Conservation (phyloP, 2,797 vertebrate species). For the Pachyuromys duprasi region DNA sequence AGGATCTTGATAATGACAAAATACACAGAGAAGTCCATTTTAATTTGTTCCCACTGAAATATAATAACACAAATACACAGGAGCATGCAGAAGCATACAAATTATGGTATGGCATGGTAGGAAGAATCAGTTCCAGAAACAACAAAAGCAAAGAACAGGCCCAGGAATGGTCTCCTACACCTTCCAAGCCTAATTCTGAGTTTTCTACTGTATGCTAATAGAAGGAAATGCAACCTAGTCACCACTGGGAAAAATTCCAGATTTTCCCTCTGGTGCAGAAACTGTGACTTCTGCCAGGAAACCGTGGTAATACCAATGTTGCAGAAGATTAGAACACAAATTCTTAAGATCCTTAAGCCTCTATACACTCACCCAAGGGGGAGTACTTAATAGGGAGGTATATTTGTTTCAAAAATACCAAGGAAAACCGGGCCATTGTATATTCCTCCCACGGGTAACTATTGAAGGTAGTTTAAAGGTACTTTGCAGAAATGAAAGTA, state of each 20-base stretch:
- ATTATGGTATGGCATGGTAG: slow-evolving; percentile 18
- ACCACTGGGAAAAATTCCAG: slow-evolving; percentile 67
- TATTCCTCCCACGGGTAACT: slow-evolving; percentile 61
- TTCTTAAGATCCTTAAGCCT: slow-evolving; percentile 68
- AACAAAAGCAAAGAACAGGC: slow-evolving; percentile 7
- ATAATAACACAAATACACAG: slow-evolving; percentile 10
- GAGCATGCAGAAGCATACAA: slow-evolving; percentile 4
- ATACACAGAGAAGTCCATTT: slow-evolving; percentile 51
- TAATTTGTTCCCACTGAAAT: slow-evolving; percentile 40
- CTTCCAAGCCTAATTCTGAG: slow-evolving; percentile 64
- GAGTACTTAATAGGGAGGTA: slow-evolving; percentile 15
- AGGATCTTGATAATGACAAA: slow-evolving; percentile 52
- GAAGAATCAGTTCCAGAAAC: slow-evolving; percentile 62
- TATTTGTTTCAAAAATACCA: slow-evolving; percentile 68
- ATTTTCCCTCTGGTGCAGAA: slow-evolving; percentile 62
- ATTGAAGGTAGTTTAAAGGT: slow-evolving; percentile 66
- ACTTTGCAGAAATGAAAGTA: slow-evolving; percentile 73
- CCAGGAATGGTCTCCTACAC: slow-evolving; percentile 1
- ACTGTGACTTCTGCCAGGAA: slow-evolving; percentile 68
- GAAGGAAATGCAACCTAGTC: slow-evolving; percentile 46
- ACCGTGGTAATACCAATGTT: slow-evolving; percentile 76
- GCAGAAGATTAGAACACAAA: slow-evolving; percentile 68
- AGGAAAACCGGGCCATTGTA: slow-evolving; percentile 63
- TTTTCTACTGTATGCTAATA: slow-evolving; percentile 54
- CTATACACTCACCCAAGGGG: slow-evolving; percentile 4